A percentile compares a stretch with the other conserved stretches of the same genome.
Evolutionary conservation across 2,888 invertebrate species (phyloP).

Genomic region (Agonopterix alstromeriana): DNA sequence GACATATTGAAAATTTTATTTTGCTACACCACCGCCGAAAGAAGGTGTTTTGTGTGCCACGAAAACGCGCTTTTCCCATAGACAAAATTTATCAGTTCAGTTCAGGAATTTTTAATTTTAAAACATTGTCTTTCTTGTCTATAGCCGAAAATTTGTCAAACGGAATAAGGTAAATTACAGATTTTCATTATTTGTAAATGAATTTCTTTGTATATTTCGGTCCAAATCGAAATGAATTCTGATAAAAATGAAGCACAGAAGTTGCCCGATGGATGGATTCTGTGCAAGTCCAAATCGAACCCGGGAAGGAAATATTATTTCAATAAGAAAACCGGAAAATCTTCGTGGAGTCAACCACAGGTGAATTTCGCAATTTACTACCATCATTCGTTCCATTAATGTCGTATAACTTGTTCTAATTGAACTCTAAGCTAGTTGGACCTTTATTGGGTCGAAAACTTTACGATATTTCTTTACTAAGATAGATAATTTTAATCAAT

Average conservation of each 20-base stretch:
- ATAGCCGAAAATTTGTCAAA: background rate
- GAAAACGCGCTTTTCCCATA: too few relatives aligned
- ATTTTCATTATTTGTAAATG: slow-evolving; percentile 19
- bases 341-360: slow-evolving; percentile 65
- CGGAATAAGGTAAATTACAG: background rate
- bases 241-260: slow-evolving; percentile 43
- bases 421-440: background rate
- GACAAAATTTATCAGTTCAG: too few relatives aligned
- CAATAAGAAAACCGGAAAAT: slow-evolving; percentile 64
- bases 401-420: slow-evolving; percentile 1
- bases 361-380: slow-evolving; percentile 29
- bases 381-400: slow-evolving; percentile 1
- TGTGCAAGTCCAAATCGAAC: slow-evolving; percentile 61
- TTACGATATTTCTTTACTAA: background rate
- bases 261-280: slow-evolving; percentile 68
- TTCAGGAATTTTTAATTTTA: too few relatives aligned
- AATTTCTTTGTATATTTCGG: slow-evolving; percentile 21
- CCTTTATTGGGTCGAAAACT: background rate
- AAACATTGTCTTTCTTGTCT: too few relatives aligned
- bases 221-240: slow-evolving; percentile 48
- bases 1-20: background rate
- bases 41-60: too few relatives aligned
- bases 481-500: slow-evolving; percentile 14
- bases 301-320: slow-evolving; percentile 66
- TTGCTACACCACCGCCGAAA: too few relatives aligned